These are phyloP conservation scores for Myodes glareolus DNA, from an alignment of 2,113 vertebrate species.

Conservation along the genomic window DNA sequence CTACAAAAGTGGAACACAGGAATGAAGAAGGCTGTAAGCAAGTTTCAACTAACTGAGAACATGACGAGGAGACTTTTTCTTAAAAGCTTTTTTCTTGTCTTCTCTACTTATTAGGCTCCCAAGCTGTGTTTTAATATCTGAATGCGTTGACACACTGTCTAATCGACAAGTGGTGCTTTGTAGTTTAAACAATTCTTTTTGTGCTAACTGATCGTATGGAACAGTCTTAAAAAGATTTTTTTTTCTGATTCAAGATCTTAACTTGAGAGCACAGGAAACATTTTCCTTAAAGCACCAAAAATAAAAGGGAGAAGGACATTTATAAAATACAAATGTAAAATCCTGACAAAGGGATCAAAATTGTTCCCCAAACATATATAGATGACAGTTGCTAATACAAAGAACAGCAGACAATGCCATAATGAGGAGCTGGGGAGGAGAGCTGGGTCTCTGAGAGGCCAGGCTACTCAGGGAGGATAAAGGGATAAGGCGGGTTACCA, in stretches of 20 bases:
- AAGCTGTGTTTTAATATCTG: neutral
- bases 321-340: neutral
- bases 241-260: neutral
- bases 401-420: neutral
- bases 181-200: constrained; percentile 3
- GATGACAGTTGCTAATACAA: neutral
- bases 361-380: neutral
- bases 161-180: neutral
- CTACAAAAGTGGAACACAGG: neutral
- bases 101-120: neutral
- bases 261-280: neutral
- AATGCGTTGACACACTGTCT: neutral
- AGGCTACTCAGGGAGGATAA: neutral
- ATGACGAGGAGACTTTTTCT: neutral
- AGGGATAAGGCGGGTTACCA: neutral
- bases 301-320: neutral
- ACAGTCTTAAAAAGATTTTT: neutral
- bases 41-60: neutral
- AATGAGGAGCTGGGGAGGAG: neutral
- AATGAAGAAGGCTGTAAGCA: neutral
- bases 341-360: neutral
- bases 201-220: neutral
- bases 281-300: neutral
- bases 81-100: neutral
- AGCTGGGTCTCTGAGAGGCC: neutral